These are phyloP conservation scores for Eilema depressum DNA, from an alignment of 2,888 invertebrate species.

Conservation along the genomic window DNA sequence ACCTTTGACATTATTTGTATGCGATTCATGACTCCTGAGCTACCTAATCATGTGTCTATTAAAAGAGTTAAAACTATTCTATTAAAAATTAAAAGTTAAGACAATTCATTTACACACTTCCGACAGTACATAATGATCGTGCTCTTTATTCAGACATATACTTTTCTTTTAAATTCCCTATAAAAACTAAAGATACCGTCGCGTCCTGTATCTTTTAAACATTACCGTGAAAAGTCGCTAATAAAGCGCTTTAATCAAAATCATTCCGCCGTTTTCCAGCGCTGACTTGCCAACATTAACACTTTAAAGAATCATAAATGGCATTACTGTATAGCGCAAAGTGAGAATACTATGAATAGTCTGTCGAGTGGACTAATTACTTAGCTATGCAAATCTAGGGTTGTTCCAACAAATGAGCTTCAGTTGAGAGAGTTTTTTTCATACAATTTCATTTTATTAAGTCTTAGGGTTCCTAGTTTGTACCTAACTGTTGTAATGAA, in stretches of 20 bases:
- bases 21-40: too few relatives aligned
- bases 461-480: constrained; percentile 6
- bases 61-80: too few relatives aligned
- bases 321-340: constrained; percentile 35
- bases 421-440: constrained; percentile 36
- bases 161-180: too few relatives aligned
- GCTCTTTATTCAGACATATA: too few relatives aligned
- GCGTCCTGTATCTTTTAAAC: neutral
- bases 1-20: too few relatives aligned
- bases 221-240: neutral
- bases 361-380: constrained; percentile 59
- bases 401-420: constrained; percentile 61
- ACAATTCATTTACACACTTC: too few relatives aligned
- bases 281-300: constrained; percentile 7
- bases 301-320: constrained; percentile 47
- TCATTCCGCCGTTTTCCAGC: neutral
- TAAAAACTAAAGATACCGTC: neutral
- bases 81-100: too few relatives aligned
- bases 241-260: constrained; percentile 1
- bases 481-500: constrained; percentile 35
- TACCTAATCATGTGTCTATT: too few relatives aligned
- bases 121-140: too few relatives aligned
- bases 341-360: constrained; percentile 45
- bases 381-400: constrained; percentile 60
- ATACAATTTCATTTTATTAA: constrained; percentile 37